A percentile compares a stretch with the other conserved stretches of the same genome.
Evolutionary conservation across 1,140 invertebrate species (phyloP).

Genomic region (Pseudobourletiella spinata): DNA sequence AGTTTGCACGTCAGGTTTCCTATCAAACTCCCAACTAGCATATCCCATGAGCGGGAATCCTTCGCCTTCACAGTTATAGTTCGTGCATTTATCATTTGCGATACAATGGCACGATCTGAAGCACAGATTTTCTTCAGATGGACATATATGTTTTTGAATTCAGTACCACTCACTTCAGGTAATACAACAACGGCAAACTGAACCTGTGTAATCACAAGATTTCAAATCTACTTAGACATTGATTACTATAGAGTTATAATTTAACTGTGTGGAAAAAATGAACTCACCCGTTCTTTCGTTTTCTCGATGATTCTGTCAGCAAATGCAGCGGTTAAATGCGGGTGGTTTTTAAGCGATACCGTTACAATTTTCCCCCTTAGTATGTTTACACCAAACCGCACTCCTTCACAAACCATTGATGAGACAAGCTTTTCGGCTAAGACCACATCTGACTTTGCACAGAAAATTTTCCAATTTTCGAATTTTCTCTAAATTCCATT

Average conservation of each 20-base stretch:
- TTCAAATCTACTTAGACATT: not conserved
- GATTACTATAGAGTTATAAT: not conserved
- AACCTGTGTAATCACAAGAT: not conserved
- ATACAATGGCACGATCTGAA: not conserved
- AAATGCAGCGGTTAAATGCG: not conserved
- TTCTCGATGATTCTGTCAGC: not conserved
- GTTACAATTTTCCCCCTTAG: not conserved
- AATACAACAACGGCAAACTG: not conserved
- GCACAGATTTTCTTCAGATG: not conserved
- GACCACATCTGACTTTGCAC: not conserved
- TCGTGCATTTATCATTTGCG: not conserved
- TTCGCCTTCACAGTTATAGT: not conserved
- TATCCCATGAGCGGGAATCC: not conserved
- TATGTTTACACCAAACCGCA: not conserved
- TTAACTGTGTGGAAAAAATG: not conserved
- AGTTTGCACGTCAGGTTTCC: slow-evolving; percentile 84
- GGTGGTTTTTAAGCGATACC: not conserved
- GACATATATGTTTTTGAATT: not conserved
- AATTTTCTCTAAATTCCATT: not conserved
- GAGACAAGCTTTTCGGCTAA: not conserved
- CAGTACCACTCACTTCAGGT: not conserved
- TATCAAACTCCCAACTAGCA: not conserved
- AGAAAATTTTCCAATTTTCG: not conserved
- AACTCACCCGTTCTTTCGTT: not conserved
- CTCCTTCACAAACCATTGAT: not conserved